These are phyloP conservation scores for Rhabdomys pumilio DNA, from an alignment of 2,797 vertebrate genomes.

Conservation along the genomic window DNA sequence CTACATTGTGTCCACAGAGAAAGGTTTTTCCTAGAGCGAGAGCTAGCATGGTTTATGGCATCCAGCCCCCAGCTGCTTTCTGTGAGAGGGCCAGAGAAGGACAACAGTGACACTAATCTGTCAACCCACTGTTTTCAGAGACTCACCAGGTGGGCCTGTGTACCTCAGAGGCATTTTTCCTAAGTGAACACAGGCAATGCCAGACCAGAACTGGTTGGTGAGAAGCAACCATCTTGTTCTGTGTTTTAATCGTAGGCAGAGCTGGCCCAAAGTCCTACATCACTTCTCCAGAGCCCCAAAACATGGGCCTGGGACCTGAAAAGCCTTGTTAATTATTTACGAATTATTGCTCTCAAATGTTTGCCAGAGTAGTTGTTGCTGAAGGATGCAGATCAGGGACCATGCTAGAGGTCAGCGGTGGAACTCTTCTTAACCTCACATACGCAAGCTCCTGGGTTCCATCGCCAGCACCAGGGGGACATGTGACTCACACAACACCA, in stretches of 20 bases:
- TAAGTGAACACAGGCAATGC: background rate
- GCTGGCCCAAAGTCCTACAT: background rate
- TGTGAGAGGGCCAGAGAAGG: background rate
- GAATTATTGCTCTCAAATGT: background rate
- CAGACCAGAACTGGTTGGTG: background rate
- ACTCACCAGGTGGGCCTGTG: accelerated
- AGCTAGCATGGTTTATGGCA: background rate
- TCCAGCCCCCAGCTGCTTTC: background rate
- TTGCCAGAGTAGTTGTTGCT: background rate
- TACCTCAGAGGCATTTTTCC: background rate
- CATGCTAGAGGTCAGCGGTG: background rate
- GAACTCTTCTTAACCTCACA: background rate
- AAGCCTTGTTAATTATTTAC: background rate
- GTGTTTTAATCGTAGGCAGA: background rate
- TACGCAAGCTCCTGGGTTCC: background rate
- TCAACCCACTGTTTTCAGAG: background rate
- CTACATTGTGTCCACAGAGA: background rate
- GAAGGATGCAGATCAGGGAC: background rate
- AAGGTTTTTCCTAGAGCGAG: background rate
- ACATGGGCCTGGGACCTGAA: background rate
- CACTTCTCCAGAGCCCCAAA: background rate
- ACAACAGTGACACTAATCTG: background rate
- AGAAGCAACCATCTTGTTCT: conserved; percentile 22
- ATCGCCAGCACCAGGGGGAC: too few relatives aligned
- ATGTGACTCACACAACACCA: background rate